A percentile compares a stretch with the other conserved stretches of the same genome.
phyloP scores from a whole-genome alignment of 2,797 vertebrate genomes.

The Phrynocephalus vlangalii region DNA sequence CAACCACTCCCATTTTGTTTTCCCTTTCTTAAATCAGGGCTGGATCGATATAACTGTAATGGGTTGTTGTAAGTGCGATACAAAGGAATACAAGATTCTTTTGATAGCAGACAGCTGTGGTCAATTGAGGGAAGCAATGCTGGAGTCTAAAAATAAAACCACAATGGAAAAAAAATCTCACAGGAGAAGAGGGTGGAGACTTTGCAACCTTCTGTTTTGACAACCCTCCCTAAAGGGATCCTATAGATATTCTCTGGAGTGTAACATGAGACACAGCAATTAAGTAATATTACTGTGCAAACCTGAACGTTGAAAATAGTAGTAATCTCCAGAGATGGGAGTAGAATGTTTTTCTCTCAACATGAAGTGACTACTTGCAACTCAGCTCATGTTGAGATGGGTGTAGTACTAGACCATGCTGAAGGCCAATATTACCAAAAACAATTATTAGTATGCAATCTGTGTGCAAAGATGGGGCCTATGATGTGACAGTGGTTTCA shows the following conservation, averaged over 20 bases:
- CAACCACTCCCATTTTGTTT: neutral
- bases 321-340: constrained; percentile 16
- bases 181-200: constrained; percentile 14
- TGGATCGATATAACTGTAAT: constrained; percentile 26
- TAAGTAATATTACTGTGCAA: constrained; percentile 26
- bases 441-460: too few relatives aligned
- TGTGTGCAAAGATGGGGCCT: too few relatives aligned
- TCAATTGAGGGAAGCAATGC: constrained; percentile 17
- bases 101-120: constrained; percentile 35
- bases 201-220: constrained; percentile 15
- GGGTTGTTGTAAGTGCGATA: neutral
- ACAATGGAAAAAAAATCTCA: constrained; percentile 24
- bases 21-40: neutral
- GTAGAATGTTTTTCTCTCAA: constrained; percentile 37
- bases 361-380: neutral
- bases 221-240: constrained; percentile 16
- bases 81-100: constrained; percentile 24
- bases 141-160: constrained; percentile 41
- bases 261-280: constrained; percentile 10
- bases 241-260: constrained; percentile 6
- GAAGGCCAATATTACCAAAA: neutral
- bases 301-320: constrained; percentile 34
- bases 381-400: neutral
- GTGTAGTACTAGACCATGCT: neutral
- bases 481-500: too few relatives aligned